Conservation (phyloP, 2,888 invertebrate species). For the Mythimna lalbum region DNA sequence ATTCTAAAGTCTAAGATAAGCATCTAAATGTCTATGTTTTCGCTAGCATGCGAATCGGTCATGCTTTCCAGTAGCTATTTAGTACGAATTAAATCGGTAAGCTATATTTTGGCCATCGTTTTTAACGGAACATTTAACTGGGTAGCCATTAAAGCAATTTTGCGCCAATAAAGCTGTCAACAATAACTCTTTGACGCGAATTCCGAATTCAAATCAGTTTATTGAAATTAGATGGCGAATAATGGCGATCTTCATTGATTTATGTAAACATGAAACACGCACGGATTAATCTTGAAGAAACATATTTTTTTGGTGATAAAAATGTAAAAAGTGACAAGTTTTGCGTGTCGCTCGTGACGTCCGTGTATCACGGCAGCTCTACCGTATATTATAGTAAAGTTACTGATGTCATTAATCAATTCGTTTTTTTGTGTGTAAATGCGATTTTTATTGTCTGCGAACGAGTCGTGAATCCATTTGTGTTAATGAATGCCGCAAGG, state of each 20-base stretch:
- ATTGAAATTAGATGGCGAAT: conserved; percentile 28
- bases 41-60: conserved; percentile 47
- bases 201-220: conserved; percentile 58
- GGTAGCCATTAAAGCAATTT: conserved; percentile 38
- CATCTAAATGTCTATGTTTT: conserved; percentile 35
- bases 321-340: conserved; percentile 18
- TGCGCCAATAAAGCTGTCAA: conserved; percentile 48
- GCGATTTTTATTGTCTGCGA: conserved; percentile 87
- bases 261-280: conserved; percentile 50
- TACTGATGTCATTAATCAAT: conserved; percentile 85
- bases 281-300: conserved; percentile 45
- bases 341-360: conserved; percentile 51
- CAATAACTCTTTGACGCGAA: conserved; percentile 37
- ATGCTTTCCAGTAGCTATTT: conserved; percentile 43
- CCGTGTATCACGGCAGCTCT: conserved; percentile 50
- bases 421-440: conserved; percentile 79
- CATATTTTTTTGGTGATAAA: conserved; percentile 51
- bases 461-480: conserved; percentile 83
- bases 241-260: conserved; percentile 36
- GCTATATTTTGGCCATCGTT: conserved; percentile 38
- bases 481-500: conserved; percentile 86
- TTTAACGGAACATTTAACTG: conserved; percentile 52
- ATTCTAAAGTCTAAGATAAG: conserved; percentile 29
- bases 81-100: conserved; percentile 34
- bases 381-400: conserved; percentile 55